Base-by-base conservation (phyloP, 2,113 vertebrate genomes). In the Noctilio leporinus region DNA sequence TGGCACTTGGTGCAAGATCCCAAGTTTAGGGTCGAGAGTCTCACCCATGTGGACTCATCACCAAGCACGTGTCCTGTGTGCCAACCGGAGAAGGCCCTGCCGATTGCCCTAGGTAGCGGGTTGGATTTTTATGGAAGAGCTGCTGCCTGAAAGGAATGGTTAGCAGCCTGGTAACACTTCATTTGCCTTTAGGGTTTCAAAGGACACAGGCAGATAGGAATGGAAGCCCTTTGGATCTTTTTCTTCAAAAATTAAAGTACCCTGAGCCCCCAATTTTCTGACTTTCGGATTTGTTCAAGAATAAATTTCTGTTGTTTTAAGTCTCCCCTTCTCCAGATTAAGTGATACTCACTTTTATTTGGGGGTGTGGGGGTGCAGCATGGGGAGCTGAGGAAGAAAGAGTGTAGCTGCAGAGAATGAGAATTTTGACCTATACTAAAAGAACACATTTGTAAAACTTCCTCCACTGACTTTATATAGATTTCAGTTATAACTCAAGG, bases 141-240 rank as follows among this genome's bases (percentile, higher is more conserved):
- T 28, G 69, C 20, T 59, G 47, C 35, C 47, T 83, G 70, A 89
- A 86, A 86, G 70, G 55, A 92, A 80, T 75, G 51, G 69, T 83
- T 43, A 93, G 85, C 69, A 82, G 76, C 73, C 73, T 96, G 76
- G 51, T 77, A 73, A 92, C 53, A 96, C 49, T 92, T 88, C 33
- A 86, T 67, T 90, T 69, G 33, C 47, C 10, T 78, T 84, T 67
- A 45, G 64, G 28, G 47, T 77, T 91, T 94, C 40, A n/a, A 96
- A 92, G 64, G 49, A 89, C 24, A 77, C 11, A 57, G 64, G 93
- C 43, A 92, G 45, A 84, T 94, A 55, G 80, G 47, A 93, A 78
- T 19, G 65, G 43, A 67, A 95, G 62, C 10, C 84, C 67, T 77
- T 57, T 62, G 49, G 30, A 78, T 72, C 45, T 65, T 92, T 82